Evolutionary conservation across 2,888 invertebrate genomes (phyloP).

Genomic region (Cantharis nigra): DNA sequence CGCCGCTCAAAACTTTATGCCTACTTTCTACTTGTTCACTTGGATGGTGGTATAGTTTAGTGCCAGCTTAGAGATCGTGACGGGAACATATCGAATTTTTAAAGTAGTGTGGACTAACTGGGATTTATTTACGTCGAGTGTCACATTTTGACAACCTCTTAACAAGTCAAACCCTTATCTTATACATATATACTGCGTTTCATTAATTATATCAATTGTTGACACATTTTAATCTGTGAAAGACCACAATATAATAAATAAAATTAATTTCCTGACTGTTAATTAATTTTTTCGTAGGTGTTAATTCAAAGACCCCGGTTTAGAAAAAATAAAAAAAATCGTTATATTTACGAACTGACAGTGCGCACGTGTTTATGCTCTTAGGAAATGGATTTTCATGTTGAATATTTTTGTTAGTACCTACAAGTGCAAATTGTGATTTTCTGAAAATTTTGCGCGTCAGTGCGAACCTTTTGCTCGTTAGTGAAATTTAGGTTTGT

Average conservation of each 20-base stretch:
- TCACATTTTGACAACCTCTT: constrained; percentile 3
- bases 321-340: not conserved
- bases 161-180: not conserved
- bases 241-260: not conserved
- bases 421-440: constrained; percentile 48
- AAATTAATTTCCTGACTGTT: not conserved
- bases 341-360: constrained; percentile 31
- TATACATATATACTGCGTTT: not conserved
- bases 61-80: constrained; percentile 49
- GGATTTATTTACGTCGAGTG: constrained; percentile 15
- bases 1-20: constrained; percentile 47
- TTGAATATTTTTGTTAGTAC: constrained; percentile 35
- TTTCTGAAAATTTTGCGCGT: constrained; percentile 22
- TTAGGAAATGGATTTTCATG: constrained; percentile 44
- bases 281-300: not conserved
- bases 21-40: constrained; percentile 51
- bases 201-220: not conserved
- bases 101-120: constrained; percentile 15
- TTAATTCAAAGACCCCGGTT: not conserved
- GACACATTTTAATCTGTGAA: not conserved
- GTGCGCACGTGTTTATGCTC: constrained; percentile 30
- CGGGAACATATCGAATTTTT: constrained; percentile 38
- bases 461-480: not conserved
- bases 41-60: constrained; percentile 46
- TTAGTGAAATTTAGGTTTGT: constrained; percentile 8